Evolutionary conservation across 2,797 vertebrate genomes (phyloP).

Genomic region (Sebastes glaucus): DNA sequence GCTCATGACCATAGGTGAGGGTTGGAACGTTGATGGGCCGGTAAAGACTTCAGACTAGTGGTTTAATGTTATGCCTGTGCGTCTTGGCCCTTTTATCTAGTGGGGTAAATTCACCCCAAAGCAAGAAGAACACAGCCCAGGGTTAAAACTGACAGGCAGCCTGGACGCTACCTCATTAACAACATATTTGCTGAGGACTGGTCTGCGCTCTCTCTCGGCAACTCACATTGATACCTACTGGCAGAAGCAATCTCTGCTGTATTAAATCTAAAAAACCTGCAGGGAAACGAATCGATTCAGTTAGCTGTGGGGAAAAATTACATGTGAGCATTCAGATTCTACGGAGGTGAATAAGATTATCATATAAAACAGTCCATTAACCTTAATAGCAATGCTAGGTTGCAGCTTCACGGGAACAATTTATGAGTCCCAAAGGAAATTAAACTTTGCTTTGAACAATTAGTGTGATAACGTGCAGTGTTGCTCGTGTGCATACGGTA

Average conservation of each 20-base stretch:
- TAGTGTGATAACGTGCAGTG: constrained; percentile 25
- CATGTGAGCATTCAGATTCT: constrained; percentile 19
- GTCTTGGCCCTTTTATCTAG: background rate
- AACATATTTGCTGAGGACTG: constrained; percentile 18
- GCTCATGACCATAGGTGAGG: too few relatives aligned
- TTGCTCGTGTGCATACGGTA: background rate
- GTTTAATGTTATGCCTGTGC: constrained; percentile 8
- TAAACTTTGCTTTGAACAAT: constrained; percentile 40
- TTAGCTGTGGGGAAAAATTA: constrained; percentile 21
- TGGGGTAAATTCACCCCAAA: constrained; percentile 13
- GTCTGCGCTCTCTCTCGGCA: constrained; percentile 14
- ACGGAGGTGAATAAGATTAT: constrained; percentile 54
- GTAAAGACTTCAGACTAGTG: constrained; percentile 4
- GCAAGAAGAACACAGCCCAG: constrained; percentile 16
- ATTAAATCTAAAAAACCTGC: constrained; percentile 46
- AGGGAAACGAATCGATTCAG: constrained; percentile 19
- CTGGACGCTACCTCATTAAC: constrained; percentile 16
- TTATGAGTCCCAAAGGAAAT: constrained; percentile 32
- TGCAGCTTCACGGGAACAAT: constrained; percentile 45
- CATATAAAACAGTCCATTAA: constrained; percentile 67
- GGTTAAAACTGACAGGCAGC: constrained; percentile 31
- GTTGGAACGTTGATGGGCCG: too few relatives aligned
- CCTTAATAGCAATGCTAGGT: constrained; percentile 48
- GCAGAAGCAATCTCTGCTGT: constrained; percentile 44
- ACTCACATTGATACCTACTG: constrained; percentile 34